Conservation (phyloP, 2,888 invertebrate species). For the Agrochola macilenta region DNA sequence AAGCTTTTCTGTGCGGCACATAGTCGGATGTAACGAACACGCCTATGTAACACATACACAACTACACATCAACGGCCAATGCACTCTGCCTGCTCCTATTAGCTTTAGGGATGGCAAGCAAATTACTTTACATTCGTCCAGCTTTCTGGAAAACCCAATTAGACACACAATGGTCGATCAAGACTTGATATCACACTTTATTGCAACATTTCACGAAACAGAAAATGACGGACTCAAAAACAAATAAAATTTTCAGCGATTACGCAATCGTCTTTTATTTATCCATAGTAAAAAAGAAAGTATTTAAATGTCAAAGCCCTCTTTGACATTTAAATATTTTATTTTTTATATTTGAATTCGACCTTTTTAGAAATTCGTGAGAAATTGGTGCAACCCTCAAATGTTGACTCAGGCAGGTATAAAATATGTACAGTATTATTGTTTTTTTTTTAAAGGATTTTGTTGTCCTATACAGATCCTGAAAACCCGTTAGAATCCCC, state of each 20-base stretch:
- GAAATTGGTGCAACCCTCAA: slow-evolving; percentile 28
- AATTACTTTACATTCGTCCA: slow-evolving; percentile 38
- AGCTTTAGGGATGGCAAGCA: slow-evolving; percentile 44
- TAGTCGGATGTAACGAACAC: slow-evolving; percentile 66
- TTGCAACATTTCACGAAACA: slow-evolving; percentile 29
- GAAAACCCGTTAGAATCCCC: not conserved
- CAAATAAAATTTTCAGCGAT: slow-evolving; percentile 3
- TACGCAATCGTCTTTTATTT: slow-evolving; percentile 53
- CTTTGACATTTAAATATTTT: no score
- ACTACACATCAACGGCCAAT: slow-evolving; percentile 51
- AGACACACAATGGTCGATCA: slow-evolving; percentile 23
- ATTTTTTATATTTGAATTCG: slow-evolving; percentile 34
- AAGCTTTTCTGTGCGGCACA: slow-evolving; percentile 59
- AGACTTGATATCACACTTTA: slow-evolving; percentile 40
- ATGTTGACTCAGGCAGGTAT: slow-evolving; percentile 1
- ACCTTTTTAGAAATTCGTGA: slow-evolving; percentile 46
- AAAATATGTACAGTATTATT: not conserved
- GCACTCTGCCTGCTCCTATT: slow-evolving; percentile 61
- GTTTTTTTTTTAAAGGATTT: not conserved
- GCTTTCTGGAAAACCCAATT: slow-evolving; percentile 25
- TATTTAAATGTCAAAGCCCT: slow-evolving; percentile 54
- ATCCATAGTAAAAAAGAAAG: slow-evolving; percentile 24
- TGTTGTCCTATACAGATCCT: not conserved
- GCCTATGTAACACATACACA: slow-evolving; percentile 67
- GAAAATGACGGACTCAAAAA: slow-evolving; percentile 40